A percentile compares a stretch with the other conserved stretches of the same genome.
Evolutionary conservation across 2,797 vertebrate species (phyloP).

Genomic region (Astyanax mexicanus): DNA sequence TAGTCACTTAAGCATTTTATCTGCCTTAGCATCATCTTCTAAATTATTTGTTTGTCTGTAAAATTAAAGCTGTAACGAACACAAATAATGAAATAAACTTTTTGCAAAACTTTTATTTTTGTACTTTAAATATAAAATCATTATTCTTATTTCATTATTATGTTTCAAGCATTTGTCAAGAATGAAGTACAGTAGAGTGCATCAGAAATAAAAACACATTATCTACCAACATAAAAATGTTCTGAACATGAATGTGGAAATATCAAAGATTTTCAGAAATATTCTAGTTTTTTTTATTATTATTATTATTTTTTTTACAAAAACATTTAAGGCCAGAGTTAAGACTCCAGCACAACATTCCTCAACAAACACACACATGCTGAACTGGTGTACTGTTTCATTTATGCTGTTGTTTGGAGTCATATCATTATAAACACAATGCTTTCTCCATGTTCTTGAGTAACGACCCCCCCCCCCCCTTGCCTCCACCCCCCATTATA

Average conservation of each 20-base stretch:
- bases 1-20: no score
- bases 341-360: not conserved
- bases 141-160: not conserved
- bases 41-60: no score
- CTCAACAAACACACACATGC: not conserved
- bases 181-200: not conserved
- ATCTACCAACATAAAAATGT: conserved; percentile 1
- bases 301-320: no score
- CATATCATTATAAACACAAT: no score
- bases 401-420: not conserved
- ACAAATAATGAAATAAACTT: not conserved
- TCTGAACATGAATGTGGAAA: not conserved
- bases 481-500: no score
- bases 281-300: no score
- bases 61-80: not conserved
- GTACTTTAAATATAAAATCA: no score
- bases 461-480: no score
- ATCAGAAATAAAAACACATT: not conserved
- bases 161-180: not conserved
- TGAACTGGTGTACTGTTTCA: not conserved
- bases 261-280: no score
- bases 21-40: no score
- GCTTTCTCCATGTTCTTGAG: not conserved
- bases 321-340: not conserved
- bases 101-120: no score